A percentile compares a stretch with the other conserved stretches of the same genome.
phyloP scores from a whole-genome alignment of 1,140 invertebrate species.

The Megalopta genalis region DNA sequence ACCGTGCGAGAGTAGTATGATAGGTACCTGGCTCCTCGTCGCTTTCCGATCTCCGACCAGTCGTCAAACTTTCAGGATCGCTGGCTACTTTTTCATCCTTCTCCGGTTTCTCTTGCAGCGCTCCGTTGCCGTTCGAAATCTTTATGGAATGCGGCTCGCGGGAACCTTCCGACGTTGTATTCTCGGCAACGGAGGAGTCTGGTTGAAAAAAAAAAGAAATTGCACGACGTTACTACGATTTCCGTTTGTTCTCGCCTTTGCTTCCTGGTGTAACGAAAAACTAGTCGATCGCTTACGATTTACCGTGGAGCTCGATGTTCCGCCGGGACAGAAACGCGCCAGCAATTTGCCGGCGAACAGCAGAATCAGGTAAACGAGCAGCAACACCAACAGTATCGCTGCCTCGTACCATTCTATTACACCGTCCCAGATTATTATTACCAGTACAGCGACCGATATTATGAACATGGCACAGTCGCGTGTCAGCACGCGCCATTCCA shows the following conservation, averaged over 20 bases:
- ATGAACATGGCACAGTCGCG: constrained; percentile 92
- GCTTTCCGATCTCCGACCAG: constrained; percentile 57
- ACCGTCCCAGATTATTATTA: constrained; percentile 90
- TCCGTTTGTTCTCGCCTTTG: background rate
- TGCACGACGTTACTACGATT: background rate
- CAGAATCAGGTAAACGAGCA: constrained; percentile 84
- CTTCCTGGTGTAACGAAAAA: no score
- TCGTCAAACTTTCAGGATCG: no score
- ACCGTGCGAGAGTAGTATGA: background rate
- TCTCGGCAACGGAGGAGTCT: constrained; percentile 10
- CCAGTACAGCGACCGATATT: constrained; percentile 87
- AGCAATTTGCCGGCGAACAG: constrained; percentile 79
- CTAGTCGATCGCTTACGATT: constrained; percentile 43
- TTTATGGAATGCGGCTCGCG: constrained; percentile 70
- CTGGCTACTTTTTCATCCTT: no score
- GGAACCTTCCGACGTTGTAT: constrained; percentile 50
- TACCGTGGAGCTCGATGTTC: constrained; percentile 9
- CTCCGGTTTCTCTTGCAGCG: background rate
- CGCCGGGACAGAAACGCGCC: constrained; percentile 24
- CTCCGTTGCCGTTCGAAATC: constrained; percentile 4
- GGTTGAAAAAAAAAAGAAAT: no score
- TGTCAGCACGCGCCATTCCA: constrained; percentile 91
- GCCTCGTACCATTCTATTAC: constrained; percentile 90
- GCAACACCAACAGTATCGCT: constrained; percentile 84
- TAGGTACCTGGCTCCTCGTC: constrained; percentile 69